phyloP scores from a whole-genome alignment of 64 coral and sea anemone genomes.

The Trachythela sp. region DNA sequence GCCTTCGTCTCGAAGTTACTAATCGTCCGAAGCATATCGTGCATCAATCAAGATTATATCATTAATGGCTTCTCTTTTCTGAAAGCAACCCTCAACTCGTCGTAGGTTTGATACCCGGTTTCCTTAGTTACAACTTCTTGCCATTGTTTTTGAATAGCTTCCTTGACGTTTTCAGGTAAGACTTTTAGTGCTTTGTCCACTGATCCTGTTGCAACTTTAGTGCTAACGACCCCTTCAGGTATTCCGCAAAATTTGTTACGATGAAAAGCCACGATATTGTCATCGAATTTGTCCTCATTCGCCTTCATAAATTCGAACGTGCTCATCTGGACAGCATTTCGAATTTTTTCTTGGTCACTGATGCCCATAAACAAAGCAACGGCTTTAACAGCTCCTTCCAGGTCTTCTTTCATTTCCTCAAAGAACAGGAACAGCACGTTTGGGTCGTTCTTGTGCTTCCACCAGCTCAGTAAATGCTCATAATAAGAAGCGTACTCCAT shows the following conservation, averaged over 20 bases:
- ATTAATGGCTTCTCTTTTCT: not conserved
- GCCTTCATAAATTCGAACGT: not conserved
- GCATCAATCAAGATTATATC: not conserved
- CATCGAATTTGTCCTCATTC: not conserved
- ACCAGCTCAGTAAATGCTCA: not conserved
- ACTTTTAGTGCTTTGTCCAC: not conserved
- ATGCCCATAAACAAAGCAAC: not conserved
- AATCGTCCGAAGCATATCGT: too few species aligned
- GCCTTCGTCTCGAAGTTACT: too few species aligned
- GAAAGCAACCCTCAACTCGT: not conserved
- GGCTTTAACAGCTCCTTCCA: not conserved
- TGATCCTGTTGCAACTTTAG: not conserved
- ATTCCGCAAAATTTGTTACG: not conserved
- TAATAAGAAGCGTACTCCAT: not conserved
- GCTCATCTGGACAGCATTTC: not conserved
- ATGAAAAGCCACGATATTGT: not conserved
- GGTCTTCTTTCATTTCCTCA: constrained; percentile 6
- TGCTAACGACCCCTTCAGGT: not conserved
- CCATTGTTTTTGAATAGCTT: not conserved
- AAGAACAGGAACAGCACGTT: not conserved
- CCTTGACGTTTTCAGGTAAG: not conserved
- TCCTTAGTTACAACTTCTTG: not conserved
- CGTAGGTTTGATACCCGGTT: not conserved
- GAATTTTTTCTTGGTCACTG: not conserved
- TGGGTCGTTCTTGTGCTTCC: not conserved